A percentile compares a stretch with the other conserved stretches of the same genome.
Evolutionary conservation across 2,888 invertebrate species (phyloP).

Genomic region (Apodemia zela): DNA sequence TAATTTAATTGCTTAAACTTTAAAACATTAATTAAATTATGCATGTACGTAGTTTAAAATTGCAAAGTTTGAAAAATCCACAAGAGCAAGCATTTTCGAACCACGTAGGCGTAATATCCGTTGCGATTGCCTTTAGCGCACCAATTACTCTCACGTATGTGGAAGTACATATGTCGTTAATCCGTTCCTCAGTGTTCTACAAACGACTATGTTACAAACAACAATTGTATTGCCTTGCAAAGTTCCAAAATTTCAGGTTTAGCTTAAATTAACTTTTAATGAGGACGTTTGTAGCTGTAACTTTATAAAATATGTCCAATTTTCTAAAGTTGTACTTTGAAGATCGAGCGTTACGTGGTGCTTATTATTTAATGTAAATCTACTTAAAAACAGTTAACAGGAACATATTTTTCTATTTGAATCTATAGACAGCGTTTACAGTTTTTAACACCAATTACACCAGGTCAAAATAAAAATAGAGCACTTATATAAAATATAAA

Average conservation of each 20-base stretch:
- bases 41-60: background rate
- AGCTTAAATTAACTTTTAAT: background rate
- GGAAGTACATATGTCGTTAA: slow-evolving; percentile 13
- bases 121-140: slow-evolving; percentile 35
- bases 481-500: too few relatives aligned
- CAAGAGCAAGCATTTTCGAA: slow-evolving; percentile 39
- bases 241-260: background rate
- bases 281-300: too few relatives aligned
- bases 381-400: too few relatives aligned
- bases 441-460: too few relatives aligned
- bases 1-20: background rate
- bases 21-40: background rate
- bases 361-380: too few relatives aligned
- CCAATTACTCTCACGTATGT: slow-evolving; percentile 40
- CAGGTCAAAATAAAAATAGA: too few relatives aligned
- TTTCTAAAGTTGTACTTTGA: too few relatives aligned
- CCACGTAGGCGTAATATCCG: slow-evolving; percentile 56
- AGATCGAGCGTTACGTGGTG: too few relatives aligned
- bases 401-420: too few relatives aligned
- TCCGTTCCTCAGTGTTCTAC: background rate
- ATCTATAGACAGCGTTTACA: too few relatives aligned
- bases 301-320: too few relatives aligned
- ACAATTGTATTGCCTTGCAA: background rate
- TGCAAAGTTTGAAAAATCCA: slow-evolving; percentile 21
- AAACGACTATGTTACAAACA: background rate